phyloP scores from a whole-genome alignment of 2,888 invertebrate species.

The Operophtera brumata region DNA sequence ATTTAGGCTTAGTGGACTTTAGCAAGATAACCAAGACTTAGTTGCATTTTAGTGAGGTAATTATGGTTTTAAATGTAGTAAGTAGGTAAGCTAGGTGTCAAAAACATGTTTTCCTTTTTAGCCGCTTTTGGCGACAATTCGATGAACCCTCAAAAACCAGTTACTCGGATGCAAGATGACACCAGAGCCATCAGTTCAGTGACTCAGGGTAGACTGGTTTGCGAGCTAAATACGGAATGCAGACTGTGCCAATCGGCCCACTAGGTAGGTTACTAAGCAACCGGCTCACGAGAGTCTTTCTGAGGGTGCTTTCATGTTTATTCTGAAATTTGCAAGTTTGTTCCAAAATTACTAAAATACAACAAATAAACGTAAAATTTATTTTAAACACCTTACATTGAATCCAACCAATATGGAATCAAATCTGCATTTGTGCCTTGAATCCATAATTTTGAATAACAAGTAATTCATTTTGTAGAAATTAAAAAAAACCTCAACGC shows the following conservation, averaged over 20 bases:
- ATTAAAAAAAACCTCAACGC: too few species aligned
- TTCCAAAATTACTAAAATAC: too few species aligned
- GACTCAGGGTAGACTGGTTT: conserved; percentile 23
- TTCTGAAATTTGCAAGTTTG: not conserved
- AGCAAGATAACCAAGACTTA: not conserved
- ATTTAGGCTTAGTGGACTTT: not conserved
- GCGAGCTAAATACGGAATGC: conserved; percentile 17
- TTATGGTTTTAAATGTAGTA: too few species aligned
- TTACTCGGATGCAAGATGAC: conserved; percentile 16
- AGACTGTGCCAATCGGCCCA: conserved; percentile 18
- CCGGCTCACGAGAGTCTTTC: not conserved
- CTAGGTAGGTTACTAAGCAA: conserved; percentile 9
- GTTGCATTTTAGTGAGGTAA: too few species aligned
- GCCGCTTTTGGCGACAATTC: conserved; percentile 4
- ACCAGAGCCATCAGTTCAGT: conserved; percentile 24
- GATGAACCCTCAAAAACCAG: conserved; percentile 17
- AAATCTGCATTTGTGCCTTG: too few species aligned
- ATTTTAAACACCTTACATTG: too few species aligned
- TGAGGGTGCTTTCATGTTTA: not conserved
- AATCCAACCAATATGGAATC: too few species aligned
- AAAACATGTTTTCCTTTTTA: not conserved
- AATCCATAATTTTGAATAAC: too few species aligned
- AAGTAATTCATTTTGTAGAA: too few species aligned
- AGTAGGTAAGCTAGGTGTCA: too few species aligned
- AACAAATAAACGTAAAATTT: too few species aligned